These are phyloP conservation scores for Neodiprion pinetum DNA, from an alignment of 1,140 invertebrate species.

Conservation along the genomic window DNA sequence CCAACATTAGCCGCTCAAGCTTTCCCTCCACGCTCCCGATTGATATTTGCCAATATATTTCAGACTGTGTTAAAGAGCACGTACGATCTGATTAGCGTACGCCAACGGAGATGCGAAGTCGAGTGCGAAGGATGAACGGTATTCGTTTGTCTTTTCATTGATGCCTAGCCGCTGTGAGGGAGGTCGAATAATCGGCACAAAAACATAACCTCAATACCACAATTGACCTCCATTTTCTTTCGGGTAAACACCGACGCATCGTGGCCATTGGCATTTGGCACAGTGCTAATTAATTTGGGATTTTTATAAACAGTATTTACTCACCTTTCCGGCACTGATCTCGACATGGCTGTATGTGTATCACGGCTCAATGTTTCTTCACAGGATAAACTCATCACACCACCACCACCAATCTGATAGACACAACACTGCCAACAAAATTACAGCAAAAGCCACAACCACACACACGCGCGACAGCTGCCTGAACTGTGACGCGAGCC, in stretches of 20 bases:
- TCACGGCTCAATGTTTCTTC: slow-evolving; percentile 20
- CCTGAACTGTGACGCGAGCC: slow-evolving; percentile 13
- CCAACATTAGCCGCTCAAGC: too few species aligned
- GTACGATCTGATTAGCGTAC: too few species aligned
- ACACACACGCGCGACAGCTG: slow-evolving; percentile 25
- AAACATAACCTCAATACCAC: slow-evolving; percentile 41
- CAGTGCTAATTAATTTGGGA: background rate
- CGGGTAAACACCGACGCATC: background rate
- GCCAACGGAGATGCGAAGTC: too few species aligned
- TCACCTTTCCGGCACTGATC: slow-evolving; percentile 45
- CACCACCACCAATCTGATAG: slow-evolving; percentile 32
- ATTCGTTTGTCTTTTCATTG: too few species aligned
- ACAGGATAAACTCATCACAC: slow-evolving; percentile 31
- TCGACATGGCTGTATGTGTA: slow-evolving; percentile 35
- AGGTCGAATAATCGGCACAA: background rate
- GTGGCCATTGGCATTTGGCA: background rate
- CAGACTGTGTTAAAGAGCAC: too few species aligned
- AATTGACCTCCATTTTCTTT: slow-evolving; percentile 21
- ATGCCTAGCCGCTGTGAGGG: too few species aligned
- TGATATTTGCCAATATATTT: too few species aligned
- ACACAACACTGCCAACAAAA: slow-evolving; percentile 30
- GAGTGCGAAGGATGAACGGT: too few species aligned
- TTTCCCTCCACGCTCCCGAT: too few species aligned
- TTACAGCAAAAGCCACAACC: slow-evolving; percentile 8
- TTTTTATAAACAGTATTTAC: background rate